Percentiles rank a stretch among this genome's conserved stretches.
Conservation (phyloP, 2,113 vertebrate species). For the Paradisaea rubra region DNA sequence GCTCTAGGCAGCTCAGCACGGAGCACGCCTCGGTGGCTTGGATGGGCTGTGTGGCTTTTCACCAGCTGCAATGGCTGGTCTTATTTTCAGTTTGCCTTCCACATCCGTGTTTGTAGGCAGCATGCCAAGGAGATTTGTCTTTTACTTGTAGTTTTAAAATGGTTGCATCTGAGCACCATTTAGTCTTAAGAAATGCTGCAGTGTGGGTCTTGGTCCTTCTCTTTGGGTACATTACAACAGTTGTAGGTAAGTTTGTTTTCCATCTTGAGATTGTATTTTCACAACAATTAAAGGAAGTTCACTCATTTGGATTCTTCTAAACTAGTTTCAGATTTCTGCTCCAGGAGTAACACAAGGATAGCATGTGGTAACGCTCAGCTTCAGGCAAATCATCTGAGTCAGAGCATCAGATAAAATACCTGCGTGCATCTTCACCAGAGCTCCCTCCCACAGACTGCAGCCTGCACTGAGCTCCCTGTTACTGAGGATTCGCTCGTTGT, state of each 20-base stretch:
- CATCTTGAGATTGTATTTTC: neutral
- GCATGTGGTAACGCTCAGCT: neutral
- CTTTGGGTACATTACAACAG: rapidly evolving
- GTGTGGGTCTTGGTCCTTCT: neutral
- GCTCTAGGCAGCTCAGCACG: neutral
- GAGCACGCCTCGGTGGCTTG: rapidly evolving
- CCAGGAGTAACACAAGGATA: neutral
- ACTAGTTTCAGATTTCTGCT: neutral
- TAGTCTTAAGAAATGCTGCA: neutral
- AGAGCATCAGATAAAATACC: neutral
- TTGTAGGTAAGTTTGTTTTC: neutral
- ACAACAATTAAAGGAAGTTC: neutral
- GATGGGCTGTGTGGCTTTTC: neutral
- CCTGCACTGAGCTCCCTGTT: neutral
- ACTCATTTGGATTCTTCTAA: neutral
- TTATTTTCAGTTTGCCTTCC: neutral
- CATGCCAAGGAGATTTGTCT: neutral
- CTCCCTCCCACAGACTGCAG: neutral
- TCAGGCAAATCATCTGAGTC: neutral
- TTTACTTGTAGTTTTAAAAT: neutral
- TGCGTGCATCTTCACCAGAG: rapidly evolving
- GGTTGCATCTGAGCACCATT: neutral
- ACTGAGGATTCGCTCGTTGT: rapidly evolving
- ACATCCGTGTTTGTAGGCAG: neutral
- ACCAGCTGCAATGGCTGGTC: neutral